Evolutionary conservation across 2,113 vertebrate species (phyloP).

Genomic region (Stercorarius parasiticus): DNA sequence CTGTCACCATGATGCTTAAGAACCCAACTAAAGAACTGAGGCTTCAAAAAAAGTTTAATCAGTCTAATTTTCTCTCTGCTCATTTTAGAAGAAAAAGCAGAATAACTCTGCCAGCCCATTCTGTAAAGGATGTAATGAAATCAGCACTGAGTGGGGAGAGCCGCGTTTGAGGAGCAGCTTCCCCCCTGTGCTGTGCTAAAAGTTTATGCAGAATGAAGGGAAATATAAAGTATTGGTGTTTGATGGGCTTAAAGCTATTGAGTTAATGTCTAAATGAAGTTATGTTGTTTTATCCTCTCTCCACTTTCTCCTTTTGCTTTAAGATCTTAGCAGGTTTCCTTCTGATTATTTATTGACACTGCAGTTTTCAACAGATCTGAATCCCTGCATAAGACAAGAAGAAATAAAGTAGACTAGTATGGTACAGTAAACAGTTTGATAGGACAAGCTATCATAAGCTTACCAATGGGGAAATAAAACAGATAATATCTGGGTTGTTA

Average conservation of each 20-base stretch:
- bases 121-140: neutral
- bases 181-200: neutral
- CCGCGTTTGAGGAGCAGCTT: neutral
- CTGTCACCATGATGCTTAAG: neutral
- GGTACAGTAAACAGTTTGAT: neutral
- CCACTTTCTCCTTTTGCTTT: neutral
- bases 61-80: neutral
- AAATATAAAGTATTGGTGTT: neutral
- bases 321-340: neutral
- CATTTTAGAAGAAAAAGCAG: neutral
- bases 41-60: neutral
- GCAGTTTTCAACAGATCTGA: neutral
- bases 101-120: neutral
- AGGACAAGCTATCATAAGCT: neutral
- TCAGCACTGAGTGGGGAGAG: neutral
- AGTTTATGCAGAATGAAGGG: neutral
- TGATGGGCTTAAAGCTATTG: neutral
- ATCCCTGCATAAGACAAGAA: neutral
- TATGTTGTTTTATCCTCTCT: neutral
- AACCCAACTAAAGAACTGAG: neutral
- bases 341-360: slow-evolving; percentile 1
- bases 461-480: slow-evolving; percentile 37
- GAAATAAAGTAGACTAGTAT: neutral
- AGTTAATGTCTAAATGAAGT: neutral
- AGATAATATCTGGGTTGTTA: neutral